Conservation (phyloP, 2,113 vertebrate species). For the Eublepharis macularius region DNA sequence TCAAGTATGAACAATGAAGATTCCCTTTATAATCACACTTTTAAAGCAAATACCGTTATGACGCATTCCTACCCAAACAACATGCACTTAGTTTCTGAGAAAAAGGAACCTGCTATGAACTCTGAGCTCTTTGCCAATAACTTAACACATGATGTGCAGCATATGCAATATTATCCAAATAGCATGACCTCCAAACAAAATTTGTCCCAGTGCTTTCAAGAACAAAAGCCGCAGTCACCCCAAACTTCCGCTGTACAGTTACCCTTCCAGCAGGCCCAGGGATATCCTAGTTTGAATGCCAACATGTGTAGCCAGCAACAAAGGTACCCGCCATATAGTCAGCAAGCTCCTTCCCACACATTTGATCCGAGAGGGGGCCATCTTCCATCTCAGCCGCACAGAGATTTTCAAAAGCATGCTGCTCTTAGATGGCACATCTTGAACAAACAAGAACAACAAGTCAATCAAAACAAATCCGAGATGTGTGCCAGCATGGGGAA, state of each 20-base stretch:
- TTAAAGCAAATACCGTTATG: slow-evolving; percentile 52
- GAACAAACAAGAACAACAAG: slow-evolving; percentile 87
- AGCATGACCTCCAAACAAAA: slow-evolving; percentile 78
- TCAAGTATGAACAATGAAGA: slow-evolving; percentile 65
- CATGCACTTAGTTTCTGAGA: slow-evolving; percentile 61
- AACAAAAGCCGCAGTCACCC: slow-evolving; percentile 68
- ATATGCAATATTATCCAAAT: slow-evolving; percentile 75
- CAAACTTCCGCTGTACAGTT: slow-evolving; percentile 52
- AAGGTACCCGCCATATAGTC: slow-evolving; percentile 72
- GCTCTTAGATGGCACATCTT: slow-evolving; percentile 89
- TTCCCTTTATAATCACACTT: slow-evolving; percentile 57
- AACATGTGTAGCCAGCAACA: slow-evolving; percentile 57
- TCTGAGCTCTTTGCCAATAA: slow-evolving; percentile 55
- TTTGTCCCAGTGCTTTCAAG: slow-evolving; percentile 72
- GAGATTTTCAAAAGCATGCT: slow-evolving; percentile 86
- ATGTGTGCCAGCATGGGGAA: slow-evolving; percentile 62
- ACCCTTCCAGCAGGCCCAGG: slow-evolving; percentile 67
- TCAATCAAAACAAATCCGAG: slow-evolving; percentile 68
- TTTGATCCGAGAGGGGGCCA: slow-evolving; percentile 69
- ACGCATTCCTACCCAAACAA: slow-evolving; percentile 73
- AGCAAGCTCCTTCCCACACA: slow-evolving; percentile 70
- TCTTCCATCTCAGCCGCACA: slow-evolving; percentile 68
- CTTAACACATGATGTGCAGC: slow-evolving; percentile 71
- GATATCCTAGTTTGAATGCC: slow-evolving; percentile 60
- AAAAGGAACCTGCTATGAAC: slow-evolving; percentile 53